Base-by-base conservation (phyloP, 2,888 invertebrate genomes). In the Chymomyza procnemis region DNA sequence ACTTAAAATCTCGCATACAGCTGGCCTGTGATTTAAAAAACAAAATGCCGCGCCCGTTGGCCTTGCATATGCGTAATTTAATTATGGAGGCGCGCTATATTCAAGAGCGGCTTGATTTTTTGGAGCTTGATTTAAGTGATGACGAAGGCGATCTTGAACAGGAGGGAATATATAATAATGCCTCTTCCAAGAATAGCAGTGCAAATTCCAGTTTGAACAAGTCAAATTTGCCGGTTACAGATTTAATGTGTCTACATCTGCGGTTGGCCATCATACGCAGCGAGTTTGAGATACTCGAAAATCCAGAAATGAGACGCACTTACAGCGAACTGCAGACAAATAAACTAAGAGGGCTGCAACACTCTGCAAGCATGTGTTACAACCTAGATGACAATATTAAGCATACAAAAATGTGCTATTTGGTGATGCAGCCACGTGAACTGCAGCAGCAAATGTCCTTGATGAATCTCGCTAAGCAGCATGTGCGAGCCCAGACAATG, bases 261-360 rank as follows among this genome's bases (percentile, higher is more conserved):
- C 90, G 93, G 4, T 79, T 94, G 67, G 90, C 92, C 46, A 92
- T 93, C 81, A 93, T 94, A 47, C 92, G 92, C 70, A 92, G 91
- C 47, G 93, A 94, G 76, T 91, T 94, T 73, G 93, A 93, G 69
- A 90, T 93, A 18, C 84, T 93, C 0, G 93, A 94, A 80, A 93
- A 93, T 89, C 93, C 93, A 1, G 88, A 92, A 22, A 91, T 93
- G 89, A 89, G 93, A 61, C 91, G 91, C n/a, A 91, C 93, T 48
- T 90, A 88, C 66, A 88, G 89, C 57, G 85, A 88, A 48, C 60
- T 89, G 0, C 86, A 92, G 65, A 88, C 89, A 22, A 85, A 75
- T 34, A 74, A 41, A 2, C 12, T 41, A 41, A 41, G 2, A 3
- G 34, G 34, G 9, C 47, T 82, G 21, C 75, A 69, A 5, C 73